A percentile compares a stretch with the other conserved stretches of the same genome.
These are phyloP conservation scores for Xylocopa sonorina DNA, from an alignment of 1,140 invertebrate genomes.

Conservation along the genomic window DNA sequence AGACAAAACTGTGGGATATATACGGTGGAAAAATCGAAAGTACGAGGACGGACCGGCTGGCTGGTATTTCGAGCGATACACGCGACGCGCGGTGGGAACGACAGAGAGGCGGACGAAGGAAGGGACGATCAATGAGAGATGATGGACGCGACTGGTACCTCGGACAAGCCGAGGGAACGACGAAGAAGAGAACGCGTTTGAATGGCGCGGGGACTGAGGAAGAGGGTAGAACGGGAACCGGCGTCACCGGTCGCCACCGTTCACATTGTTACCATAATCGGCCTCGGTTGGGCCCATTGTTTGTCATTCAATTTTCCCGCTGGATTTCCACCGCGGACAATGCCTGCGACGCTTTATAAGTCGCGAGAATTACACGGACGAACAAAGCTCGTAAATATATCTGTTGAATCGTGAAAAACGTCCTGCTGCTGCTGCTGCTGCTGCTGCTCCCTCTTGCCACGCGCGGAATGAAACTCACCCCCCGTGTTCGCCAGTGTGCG, in stretches of 20 bases:
- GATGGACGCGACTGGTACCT: neutral
- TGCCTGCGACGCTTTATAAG: conserved; percentile 59
- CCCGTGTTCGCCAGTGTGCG: neutral
- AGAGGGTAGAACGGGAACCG: conserved; percentile 23
- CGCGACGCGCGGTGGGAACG: neutral
- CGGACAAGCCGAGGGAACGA: neutral
- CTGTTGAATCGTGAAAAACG: conserved; percentile 68
- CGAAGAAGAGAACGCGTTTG: conserved; percentile 2
- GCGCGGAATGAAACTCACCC: neutral
- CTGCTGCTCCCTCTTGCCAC: neutral
- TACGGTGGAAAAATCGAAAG: conserved; percentile 22
- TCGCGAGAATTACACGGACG: conserved; percentile 62
- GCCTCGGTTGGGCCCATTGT: conserved; percentile 64
- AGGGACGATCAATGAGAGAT: conserved; percentile 13
- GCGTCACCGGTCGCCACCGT: conserved; percentile 46
- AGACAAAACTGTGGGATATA: conserved; percentile 15
- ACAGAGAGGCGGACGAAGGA: neutral
- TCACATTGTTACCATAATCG: conserved; percentile 71
- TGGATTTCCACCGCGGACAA: conserved; percentile 66
- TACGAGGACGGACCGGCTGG: neutral
- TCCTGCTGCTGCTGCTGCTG: conserved; percentile 1
- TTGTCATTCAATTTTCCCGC: conserved; percentile 72
- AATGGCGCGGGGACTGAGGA: neutral
- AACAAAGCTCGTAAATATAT: conserved; percentile 72
- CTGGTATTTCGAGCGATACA: neutral